Base-by-base conservation (phyloP, 1,140 invertebrate species). In the Stenopsyche tienmushanensis region DNA sequence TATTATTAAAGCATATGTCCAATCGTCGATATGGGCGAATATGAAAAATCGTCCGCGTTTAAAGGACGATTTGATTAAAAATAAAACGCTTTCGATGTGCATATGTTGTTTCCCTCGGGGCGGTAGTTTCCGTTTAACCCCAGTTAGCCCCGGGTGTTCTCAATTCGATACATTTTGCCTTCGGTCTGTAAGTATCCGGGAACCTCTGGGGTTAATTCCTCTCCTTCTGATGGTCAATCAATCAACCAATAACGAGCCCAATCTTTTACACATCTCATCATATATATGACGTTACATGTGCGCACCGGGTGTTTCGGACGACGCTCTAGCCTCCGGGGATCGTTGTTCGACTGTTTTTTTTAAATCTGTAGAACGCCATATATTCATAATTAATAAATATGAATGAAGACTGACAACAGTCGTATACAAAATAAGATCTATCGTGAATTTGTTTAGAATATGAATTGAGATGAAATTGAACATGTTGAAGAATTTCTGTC, bases 161-260 rank as follows among this genome's bases (percentile, higher is more conserved):
- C 59, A 42, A 39, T 57, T 9, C 54, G 45, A 60, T 60, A 47
- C 42, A 18, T 44, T 53, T 57, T 21, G 53, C 41, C 57, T 15
- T 34, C 26, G 45, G 34, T 42, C 2, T 29, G 44, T 49, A 39
- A 26, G 39, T 57, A 49, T 34, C 41, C 62, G 21, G 54, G 62
- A 59, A 63, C 66, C 41, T 58, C 41, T 58, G 53, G 63, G 52
- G 52, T 53, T 62, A 63, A 41, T 42, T 59, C 57, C 49, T 23
- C 57, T 54, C 25, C 29, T 49, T 47, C 53, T 50, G 59, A 63
- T 69, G 67, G 59, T 52, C 67, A 58, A 69, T 69, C 67, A 69
- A 69, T 69, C 67, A 69, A 69, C 67, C 67, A 65, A 69, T 69
- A 69, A 69, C 67, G 64, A 69, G 67, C 34, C 52, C 20, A 39